These are phyloP conservation scores for Timema podura DNA, from an alignment of 2,888 invertebrate genomes.

Conservation along the genomic window DNA sequence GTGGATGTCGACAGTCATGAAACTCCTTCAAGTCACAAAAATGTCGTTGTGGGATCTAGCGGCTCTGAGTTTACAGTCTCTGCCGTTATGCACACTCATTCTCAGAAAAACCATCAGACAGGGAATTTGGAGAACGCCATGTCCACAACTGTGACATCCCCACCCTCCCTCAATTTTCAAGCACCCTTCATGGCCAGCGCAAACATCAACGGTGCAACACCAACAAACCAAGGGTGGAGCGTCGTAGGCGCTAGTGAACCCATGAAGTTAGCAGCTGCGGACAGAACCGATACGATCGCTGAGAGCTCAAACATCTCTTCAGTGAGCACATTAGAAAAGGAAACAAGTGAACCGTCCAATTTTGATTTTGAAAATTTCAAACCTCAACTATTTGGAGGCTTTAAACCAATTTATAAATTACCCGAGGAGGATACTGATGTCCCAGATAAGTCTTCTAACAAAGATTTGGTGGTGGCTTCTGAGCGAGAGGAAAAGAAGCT, in stretches of 20 bases:
- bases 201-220: slow-evolving; percentile 51
- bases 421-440: slow-evolving; percentile 28
- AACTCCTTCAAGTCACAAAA: background rate
- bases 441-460: slow-evolving; percentile 25
- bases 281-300: slow-evolving; percentile 22
- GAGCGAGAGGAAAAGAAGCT: slow-evolving; percentile 29
- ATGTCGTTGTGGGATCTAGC: slow-evolving; percentile 26
- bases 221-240: slow-evolving; percentile 58
- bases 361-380: slow-evolving; percentile 65
- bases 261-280: slow-evolving; percentile 24
- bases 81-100: slow-evolving; percentile 46
- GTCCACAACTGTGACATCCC: slow-evolving; percentile 18
- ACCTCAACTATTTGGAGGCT: slow-evolving; percentile 64
- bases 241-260: slow-evolving; percentile 41
- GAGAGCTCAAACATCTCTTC: slow-evolving; percentile 32
- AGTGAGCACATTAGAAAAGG: slow-evolving; percentile 30
- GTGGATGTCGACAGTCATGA: background rate
- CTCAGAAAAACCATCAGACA: slow-evolving; percentile 30
- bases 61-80: slow-evolving; percentile 45
- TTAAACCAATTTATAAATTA: slow-evolving; percentile 54
- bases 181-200: slow-evolving; percentile 51
- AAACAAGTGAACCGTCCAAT: slow-evolving; percentile 41
- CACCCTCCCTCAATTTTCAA: slow-evolving; percentile 30
- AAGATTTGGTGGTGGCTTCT: slow-evolving; percentile 16
- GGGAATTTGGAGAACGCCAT: slow-evolving; percentile 5